These are phyloP conservation scores for Gerris buenoi DNA, from an alignment of 1,140 invertebrate genomes.

Conservation along the genomic window DNA sequence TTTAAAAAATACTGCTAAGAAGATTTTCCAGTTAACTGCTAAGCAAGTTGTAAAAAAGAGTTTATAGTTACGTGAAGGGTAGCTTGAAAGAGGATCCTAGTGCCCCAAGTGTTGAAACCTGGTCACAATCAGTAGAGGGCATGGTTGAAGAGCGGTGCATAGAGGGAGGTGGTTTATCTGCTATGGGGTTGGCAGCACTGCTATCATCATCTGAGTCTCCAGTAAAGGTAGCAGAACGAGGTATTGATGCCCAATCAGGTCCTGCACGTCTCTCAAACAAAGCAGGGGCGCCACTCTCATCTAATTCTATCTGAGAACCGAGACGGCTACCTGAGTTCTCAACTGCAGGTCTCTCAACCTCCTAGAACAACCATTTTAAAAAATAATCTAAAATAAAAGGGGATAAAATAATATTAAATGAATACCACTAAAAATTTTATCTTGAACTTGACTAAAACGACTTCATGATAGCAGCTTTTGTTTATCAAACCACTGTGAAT, in stretches of 20 bases:
- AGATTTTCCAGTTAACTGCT: no score
- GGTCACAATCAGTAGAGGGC: conserved; percentile 35
- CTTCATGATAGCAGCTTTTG: no score
- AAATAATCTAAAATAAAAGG: no score
- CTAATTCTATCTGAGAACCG: conserved; percentile 10
- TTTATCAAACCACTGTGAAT: no score
- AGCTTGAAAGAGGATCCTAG: conserved; percentile 62
- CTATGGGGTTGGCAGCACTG: not conserved
- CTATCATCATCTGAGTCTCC: conserved; percentile 15
- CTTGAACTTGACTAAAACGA: no score
- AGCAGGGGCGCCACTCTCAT: conserved; percentile 22
- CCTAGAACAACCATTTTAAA: no score
- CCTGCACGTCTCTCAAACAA: conserved; percentile 19
- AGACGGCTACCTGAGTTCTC: not conserved
- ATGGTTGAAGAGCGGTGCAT: conserved; percentile 69
- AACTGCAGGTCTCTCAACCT: conserved; percentile 4
- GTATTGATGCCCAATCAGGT: conserved; percentile 25
- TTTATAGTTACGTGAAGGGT: conserved; percentile 56
- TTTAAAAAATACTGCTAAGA: no score
- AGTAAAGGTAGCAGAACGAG: conserved; percentile 21
- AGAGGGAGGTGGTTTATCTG: conserved; percentile 25
- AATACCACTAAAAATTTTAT: no score
- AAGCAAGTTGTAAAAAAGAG: no score
- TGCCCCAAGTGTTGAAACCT: conserved; percentile 28
- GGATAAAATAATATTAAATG: no score